Percentiles rank a stretch among this genome's conserved stretches.
phyloP scores from a whole-genome alignment of 2,888 invertebrate species.

The Heliconius sara region DNA sequence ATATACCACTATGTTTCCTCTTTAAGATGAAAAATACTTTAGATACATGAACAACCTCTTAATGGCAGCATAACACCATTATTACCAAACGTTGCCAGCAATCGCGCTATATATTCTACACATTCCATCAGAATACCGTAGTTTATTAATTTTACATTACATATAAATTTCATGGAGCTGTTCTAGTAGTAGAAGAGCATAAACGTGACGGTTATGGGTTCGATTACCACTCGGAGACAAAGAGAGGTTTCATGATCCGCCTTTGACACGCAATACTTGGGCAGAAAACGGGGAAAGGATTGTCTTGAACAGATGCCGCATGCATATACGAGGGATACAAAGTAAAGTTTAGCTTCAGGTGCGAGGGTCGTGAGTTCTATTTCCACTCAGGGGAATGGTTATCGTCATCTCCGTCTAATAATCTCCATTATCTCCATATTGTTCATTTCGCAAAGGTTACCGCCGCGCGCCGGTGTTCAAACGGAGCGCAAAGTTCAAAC shows the following conservation, averaged over 20 bases:
- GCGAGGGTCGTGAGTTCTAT: too few relatives aligned
- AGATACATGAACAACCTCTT: not conserved
- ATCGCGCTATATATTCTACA: not conserved
- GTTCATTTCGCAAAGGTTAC: not conserved
- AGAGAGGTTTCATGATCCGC: too few relatives aligned
- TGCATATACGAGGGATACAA: too few relatives aligned
- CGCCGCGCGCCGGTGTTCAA: not conserved
- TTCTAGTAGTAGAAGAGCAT: not conserved
- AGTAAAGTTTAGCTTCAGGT: too few relatives aligned
- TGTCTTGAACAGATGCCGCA: too few relatives aligned
- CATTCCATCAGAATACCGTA: not conserved
- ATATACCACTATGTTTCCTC: too few relatives aligned
- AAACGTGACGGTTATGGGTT: not conserved
- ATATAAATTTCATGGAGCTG: not conserved
- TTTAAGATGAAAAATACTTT: not conserved
- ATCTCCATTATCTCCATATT: too few relatives aligned
- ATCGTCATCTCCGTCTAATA: too few relatives aligned
- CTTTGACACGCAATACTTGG: too few relatives aligned
- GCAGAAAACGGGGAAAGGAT: too few relatives aligned
- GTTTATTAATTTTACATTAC: not conserved
- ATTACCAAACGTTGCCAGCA: not conserved
- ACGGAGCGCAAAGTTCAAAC: slow-evolving; percentile 1
- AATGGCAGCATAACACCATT: not conserved
- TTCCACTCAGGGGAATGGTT: too few relatives aligned
- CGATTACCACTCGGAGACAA: not conserved